These are phyloP conservation scores for Phocoena sinus DNA, from an alignment of 2,113 vertebrate genomes.

Conservation along the genomic window DNA sequence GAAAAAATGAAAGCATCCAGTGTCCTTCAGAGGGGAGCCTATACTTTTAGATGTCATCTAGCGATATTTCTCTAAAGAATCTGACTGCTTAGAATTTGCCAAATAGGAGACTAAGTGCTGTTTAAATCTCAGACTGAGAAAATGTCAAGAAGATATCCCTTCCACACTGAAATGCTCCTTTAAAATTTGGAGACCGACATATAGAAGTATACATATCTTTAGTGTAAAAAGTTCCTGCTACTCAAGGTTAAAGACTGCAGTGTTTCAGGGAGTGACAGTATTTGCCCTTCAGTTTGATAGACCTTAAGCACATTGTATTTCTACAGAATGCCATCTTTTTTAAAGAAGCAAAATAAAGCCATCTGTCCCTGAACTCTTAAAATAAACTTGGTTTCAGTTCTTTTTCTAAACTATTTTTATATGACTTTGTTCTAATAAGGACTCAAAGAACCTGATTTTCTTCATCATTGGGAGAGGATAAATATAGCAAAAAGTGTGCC, in stretches of 20 bases:
- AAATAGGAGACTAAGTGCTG: neutral
- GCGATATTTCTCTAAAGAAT: neutral
- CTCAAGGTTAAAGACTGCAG: neutral
- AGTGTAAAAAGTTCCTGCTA: neutral
- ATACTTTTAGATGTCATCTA: neutral
- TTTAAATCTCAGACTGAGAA: neutral
- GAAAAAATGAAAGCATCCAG: neutral
- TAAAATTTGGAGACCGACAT: neutral
- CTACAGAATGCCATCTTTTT: neutral
- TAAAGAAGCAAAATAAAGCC: slow-evolving; percentile 14
- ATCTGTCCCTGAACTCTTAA: slow-evolving; percentile 32
- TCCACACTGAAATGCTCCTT: neutral
- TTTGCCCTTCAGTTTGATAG: neutral
- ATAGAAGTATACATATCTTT: neutral
- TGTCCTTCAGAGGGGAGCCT: neutral
- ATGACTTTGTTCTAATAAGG: neutral
- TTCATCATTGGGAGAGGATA: too few relatives aligned
- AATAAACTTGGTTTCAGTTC: neutral
- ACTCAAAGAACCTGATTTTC: neutral
- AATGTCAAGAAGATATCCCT: neutral
- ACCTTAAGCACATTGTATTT: neutral
- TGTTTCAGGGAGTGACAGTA: neutral
- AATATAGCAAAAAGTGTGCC: neutral
- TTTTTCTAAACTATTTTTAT: neutral
- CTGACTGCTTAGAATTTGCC: neutral